Evolutionary conservation across 2,797 vertebrate species (phyloP).

Genomic region (Limosa lapponica): DNA sequence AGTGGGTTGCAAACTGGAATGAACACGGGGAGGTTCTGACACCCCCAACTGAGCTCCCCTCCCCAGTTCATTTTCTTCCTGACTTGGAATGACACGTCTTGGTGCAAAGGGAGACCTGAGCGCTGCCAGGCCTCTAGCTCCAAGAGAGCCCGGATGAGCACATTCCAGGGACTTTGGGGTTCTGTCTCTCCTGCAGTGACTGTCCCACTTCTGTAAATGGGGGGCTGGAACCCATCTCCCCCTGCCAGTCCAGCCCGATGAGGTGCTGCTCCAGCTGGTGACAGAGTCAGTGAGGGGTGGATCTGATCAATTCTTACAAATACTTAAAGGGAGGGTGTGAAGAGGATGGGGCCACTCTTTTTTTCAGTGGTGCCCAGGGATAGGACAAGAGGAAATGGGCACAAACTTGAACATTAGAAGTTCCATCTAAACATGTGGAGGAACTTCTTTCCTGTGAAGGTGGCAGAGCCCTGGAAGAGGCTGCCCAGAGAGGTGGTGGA

Average conservation of each 20-base stretch:
- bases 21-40: background rate
- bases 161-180: fast-evolving
- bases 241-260: fast-evolving
- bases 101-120: background rate
- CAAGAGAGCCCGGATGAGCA: background rate
- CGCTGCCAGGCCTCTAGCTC: background rate
- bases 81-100: fast-evolving
- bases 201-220: fast-evolving
- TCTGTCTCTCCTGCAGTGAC: fast-evolving
- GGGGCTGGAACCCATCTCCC: background rate
- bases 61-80: fast-evolving
- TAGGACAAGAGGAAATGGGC: too few relatives aligned
- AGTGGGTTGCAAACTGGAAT: background rate
- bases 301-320: too few relatives aligned
- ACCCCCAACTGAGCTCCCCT: background rate
- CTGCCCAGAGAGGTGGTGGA: too few relatives aligned
- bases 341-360: too few relatives aligned
- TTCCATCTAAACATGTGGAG: too few relatives aligned
- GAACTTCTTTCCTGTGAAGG: too few relatives aligned
- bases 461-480: too few relatives aligned
- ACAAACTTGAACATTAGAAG: too few relatives aligned
- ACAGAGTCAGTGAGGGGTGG: fast-evolving
- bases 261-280: background rate
- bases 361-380: too few relatives aligned
- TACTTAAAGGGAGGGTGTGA: too few relatives aligned